Percentiles rank a stretch among this genome's conserved stretches.
Evolutionary conservation across 1,140 invertebrate species (phyloP).

Genomic region (Mylabris phalerata): DNA sequence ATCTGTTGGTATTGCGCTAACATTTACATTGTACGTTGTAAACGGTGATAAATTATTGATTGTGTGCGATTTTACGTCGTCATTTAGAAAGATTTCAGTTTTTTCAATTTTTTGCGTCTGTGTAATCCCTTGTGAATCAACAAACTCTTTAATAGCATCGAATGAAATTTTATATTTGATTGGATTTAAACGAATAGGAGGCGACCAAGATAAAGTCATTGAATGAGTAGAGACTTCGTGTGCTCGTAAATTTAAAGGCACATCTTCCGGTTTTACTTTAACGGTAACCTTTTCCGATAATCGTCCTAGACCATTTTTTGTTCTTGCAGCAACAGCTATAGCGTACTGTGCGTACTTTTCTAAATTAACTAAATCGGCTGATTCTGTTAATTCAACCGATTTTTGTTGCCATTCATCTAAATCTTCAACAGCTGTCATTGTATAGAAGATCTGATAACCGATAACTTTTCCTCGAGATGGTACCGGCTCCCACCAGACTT

Average conservation of each 20-base stretch:
- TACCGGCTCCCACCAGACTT: conserved; percentile 95
- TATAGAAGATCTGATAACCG: conserved; percentile 91
- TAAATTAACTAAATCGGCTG: conserved; percentile 82
- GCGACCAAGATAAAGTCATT: conserved; percentile 86
- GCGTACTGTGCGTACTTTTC: conserved; percentile 90
- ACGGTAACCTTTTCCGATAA: conserved; percentile 75
- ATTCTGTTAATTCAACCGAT: conserved; percentile 77
- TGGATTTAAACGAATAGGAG: conserved; percentile 84
- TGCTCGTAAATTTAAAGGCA: conserved; percentile 77
- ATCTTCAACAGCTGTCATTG: conserved; percentile 87
- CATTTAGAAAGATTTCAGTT: conserved; percentile 63
- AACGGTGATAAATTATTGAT: conserved; percentile 87
- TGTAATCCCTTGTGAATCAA: conserved; percentile 87
- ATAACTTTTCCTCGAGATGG: conserved; percentile 74
- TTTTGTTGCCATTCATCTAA: conserved; percentile 86
- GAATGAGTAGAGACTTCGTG: conserved; percentile 83
- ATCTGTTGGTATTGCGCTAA: conserved; percentile 82
- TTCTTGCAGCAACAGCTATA: conserved; percentile 81
- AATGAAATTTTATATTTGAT: conserved; percentile 87
- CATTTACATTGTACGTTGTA: conserved; percentile 91
- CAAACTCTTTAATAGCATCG: conserved; percentile 90
- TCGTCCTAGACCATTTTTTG: conserved; percentile 62
- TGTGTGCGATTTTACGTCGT: conserved; percentile 60
- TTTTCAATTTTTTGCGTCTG: conserved; percentile 77
- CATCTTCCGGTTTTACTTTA: conserved; percentile 85